phyloP scores from a whole-genome alignment of 2,113 vertebrate species.

The Taxidea taxus region DNA sequence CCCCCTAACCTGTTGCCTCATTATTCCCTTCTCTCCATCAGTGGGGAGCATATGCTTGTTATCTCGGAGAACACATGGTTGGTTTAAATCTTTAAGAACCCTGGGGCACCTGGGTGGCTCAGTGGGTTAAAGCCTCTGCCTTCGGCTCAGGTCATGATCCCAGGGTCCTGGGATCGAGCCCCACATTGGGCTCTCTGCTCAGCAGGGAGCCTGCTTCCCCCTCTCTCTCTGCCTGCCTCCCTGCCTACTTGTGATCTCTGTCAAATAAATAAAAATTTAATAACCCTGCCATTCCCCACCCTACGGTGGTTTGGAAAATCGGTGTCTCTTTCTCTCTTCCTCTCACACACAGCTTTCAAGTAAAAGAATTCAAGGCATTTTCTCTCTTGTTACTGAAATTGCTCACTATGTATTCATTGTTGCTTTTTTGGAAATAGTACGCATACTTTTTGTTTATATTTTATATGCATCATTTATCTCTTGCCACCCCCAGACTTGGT shows the following conservation, averaged over 20 bases:
- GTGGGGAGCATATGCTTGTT: background rate
- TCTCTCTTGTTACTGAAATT: constrained; percentile 21
- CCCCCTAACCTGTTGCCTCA: background rate
- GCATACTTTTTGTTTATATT: background rate
- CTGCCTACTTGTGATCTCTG: too few relatives aligned
- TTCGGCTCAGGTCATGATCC: too few relatives aligned
- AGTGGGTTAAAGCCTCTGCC: too few relatives aligned
- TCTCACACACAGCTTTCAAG: background rate
- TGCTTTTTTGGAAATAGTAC: constrained; percentile 20
- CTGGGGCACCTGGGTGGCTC: too few relatives aligned
- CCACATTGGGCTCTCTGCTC: too few relatives aligned
- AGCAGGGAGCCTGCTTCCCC: too few relatives aligned
- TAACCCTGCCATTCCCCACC: background rate
- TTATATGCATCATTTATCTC: constrained; percentile 19
- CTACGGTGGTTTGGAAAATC: background rate
- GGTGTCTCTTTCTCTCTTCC: background rate
- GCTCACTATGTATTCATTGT: background rate
- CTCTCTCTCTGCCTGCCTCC: too few relatives aligned
- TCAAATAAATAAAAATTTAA: background rate
- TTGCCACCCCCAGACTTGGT: background rate
- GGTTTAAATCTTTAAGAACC: background rate
- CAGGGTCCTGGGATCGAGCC: too few relatives aligned
- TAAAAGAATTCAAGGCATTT: background rate
- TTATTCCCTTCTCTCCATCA: background rate
- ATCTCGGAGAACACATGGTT: background rate